Evolutionary conservation across 2,113 vertebrate genomes (phyloP), one percentile per base, ranked within the genome.

Genomic region (Lagopus leucura): DNA sequence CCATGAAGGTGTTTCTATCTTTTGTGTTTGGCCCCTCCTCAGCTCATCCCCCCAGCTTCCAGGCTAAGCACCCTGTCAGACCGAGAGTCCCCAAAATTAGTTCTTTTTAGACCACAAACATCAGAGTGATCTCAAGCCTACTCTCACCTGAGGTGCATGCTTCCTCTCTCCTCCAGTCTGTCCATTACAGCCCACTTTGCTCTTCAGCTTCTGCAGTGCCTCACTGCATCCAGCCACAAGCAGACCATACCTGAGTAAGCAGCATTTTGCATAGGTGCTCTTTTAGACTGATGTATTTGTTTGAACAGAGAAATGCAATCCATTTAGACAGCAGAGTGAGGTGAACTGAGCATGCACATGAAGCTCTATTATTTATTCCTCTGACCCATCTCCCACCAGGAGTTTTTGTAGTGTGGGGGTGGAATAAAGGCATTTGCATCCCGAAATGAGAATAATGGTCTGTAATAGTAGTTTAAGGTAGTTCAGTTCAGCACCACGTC

Each of bases 391-490:
- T 84, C 54, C 66, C 78, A 63, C 36, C 74, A 70, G 86, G 43
- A 63, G 54, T 38, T 38, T 87, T 71, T 75, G 54, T 42, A 22
- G 13, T 58, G 45, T 48, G 58, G 48, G 48, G 13, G 54, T 93
- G 63, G 65, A 92, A 83, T 48, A 36, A 27, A 93, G 43, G 70
- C 65, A 43, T 65, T 77, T 88, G 8, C 58, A 88, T 84, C 57
- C 43, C 50, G 63, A 93, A 93, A 86, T 27, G 55, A 70, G 60
- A 72, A 79, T 61, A 90, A 72, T 42, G 20, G 27, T 81, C 72
- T 92, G 81, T 78, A 85, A 89, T 28, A 91, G 48, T 25, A 60
- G 32, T 70, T 96, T 88, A 77, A 75, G 87, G 91, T 91, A 50
- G 61, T 82, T 89, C 82, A 82, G 67, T 74, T 89, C 87, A 85